A percentile compares a stretch with the other conserved stretches of the same genome.
Conservation (phyloP, 2,797 vertebrate genomes). For the Spondyliosoma cantharus region DNA sequence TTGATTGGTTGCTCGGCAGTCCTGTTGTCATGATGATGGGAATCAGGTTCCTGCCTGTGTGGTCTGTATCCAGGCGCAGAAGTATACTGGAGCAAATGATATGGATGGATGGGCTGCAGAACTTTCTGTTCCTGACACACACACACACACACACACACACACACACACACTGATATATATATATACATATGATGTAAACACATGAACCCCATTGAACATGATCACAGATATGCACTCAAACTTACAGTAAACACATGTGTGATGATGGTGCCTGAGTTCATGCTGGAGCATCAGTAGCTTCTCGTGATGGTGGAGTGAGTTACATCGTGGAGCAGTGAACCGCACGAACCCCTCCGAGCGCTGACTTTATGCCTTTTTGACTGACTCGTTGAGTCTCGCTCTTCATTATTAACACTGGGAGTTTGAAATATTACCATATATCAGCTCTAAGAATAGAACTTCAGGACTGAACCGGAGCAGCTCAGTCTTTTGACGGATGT, state of each 20-base stretch:
- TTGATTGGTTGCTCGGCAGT: slow-evolving; percentile 75
- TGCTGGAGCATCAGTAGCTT: slow-evolving; percentile 1
- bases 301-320: neutral
- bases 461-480: neutral
- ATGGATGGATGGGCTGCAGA: slow-evolving; percentile 66
- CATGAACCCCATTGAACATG: neutral
- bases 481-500: neutral
- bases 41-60: slow-evolving; percentile 78
- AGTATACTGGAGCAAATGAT: slow-evolving; percentile 71
- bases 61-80: slow-evolving; percentile 84
- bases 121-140: slow-evolving; percentile 49
- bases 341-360: neutral
- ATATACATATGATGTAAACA: slow-evolving; percentile 3
- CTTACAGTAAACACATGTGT: neutral
- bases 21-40: slow-evolving; percentile 82
- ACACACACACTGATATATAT: neutral
- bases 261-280: neutral
- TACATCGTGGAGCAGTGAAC: neutral
- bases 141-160: slow-evolving; percentile 17
- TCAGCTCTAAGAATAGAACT: slow-evolving; percentile 2
- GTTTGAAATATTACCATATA: neutral
- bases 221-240: slow-evolving; percentile 12
- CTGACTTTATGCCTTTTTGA: neutral
- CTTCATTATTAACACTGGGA: neutral
- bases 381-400: neutral